A percentile compares a stretch with the other conserved stretches of the same genome.
phyloP scores from a whole-genome alignment of 2,797 vertebrate species.

The Cynodonichthys magdalenae region DNA sequence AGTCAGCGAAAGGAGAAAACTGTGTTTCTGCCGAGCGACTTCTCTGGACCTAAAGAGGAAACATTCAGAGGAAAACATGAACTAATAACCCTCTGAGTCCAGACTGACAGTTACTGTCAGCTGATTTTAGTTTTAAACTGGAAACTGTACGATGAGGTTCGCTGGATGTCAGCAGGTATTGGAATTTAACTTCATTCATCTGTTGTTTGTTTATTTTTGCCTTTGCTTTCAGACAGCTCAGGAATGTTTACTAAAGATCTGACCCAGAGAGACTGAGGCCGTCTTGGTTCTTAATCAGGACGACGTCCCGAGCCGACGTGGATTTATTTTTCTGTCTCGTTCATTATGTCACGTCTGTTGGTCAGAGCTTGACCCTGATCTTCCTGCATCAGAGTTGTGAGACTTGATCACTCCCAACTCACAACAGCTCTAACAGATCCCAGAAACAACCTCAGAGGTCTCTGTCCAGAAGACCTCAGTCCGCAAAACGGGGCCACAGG shows the following conservation, averaged over 20 bases:
- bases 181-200: slow-evolving; percentile 22
- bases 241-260: not conserved
- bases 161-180: not conserved
- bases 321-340: no score
- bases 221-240: not conserved
- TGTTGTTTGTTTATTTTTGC: slow-evolving; percentile 6
- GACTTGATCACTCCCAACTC: no score
- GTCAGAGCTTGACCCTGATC: no score
- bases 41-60: not conserved
- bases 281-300: no score
- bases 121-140: not conserved
- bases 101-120: no score
- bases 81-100: not conserved
- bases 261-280: not conserved
- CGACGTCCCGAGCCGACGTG: no score
- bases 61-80: not conserved
- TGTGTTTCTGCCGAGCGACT: not conserved
- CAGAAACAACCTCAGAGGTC: no score
- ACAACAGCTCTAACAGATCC: no score
- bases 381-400: no score
- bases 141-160: not conserved
- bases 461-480: no score
- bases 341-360: no score
- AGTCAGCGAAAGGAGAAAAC: not conserved
- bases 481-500: no score